Percentiles rank a stretch among this genome's conserved stretches.
These are phyloP conservation scores for Micromys minutus DNA, from an alignment of 2,113 vertebrate species.

Conservation along the genomic window DNA sequence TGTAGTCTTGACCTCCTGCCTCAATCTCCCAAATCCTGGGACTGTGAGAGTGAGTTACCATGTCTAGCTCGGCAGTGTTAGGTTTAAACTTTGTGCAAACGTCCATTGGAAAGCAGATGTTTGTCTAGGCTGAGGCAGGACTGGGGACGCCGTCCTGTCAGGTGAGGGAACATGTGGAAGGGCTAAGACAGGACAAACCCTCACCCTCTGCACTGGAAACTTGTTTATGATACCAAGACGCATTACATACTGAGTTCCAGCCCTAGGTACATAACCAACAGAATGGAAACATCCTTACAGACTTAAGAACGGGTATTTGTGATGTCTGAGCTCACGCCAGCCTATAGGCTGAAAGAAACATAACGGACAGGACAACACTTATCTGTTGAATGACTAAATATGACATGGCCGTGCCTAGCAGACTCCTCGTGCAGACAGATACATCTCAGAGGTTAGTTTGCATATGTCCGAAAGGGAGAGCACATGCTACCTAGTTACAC, in stretches of 20 bases:
- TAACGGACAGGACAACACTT: background rate
- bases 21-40: background rate
- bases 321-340: background rate
- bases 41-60: background rate
- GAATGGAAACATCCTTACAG: background rate
- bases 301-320: background rate
- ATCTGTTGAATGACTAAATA: fast-evolving
- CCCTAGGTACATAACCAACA: background rate
- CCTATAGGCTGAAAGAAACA: background rate
- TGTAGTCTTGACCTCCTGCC: background rate
- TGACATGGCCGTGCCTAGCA: fast-evolving
- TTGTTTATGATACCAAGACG: background rate
- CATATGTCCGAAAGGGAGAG: background rate
- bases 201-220: background rate
- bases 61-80: background rate
- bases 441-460: too few relatives aligned
- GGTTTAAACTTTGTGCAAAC: background rate
- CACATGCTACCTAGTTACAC: fast-evolving
- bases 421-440: fast-evolving
- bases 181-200: background rate
- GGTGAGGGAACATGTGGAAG: background rate
- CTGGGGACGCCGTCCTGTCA: background rate
- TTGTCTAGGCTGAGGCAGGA: background rate
- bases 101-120: background rate
- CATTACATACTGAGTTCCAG: background rate